Percentiles rank a stretch among this genome's conserved stretches.
phyloP scores from a whole-genome alignment of 2,797 vertebrate genomes.

The Rhinophrynus dorsalis region DNA sequence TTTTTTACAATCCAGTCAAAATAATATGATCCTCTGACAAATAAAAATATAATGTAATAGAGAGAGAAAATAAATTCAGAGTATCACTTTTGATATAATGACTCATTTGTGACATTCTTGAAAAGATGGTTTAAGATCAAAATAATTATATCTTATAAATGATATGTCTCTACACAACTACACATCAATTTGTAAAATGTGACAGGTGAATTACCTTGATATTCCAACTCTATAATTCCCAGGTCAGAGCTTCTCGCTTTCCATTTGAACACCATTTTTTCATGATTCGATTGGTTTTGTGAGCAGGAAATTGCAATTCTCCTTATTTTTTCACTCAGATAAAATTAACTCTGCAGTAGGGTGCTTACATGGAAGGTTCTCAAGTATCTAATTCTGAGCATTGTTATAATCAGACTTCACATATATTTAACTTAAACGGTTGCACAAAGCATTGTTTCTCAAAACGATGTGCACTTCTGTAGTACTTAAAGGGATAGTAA shows the following conservation, averaged over 20 bases:
- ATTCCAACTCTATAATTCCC: not conserved
- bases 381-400: too few species aligned
- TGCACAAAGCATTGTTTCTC: too few species aligned
- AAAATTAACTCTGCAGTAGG: not conserved
- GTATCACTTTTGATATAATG: not conserved
- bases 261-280: not conserved
- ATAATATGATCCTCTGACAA: too few species aligned
- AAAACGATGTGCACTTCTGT: too few species aligned
- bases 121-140: conserved; percentile 11
- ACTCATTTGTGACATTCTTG: not conserved
- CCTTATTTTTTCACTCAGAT: not conserved
- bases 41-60: too few species aligned
- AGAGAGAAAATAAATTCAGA: not conserved
- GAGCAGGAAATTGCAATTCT: not conserved
- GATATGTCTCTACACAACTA: not conserved
- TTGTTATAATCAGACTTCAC: too few species aligned
- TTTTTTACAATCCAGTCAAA: too few species aligned
- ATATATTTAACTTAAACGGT: too few species aligned
- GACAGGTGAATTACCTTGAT: conserved; percentile 31
- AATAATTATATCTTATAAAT: conserved; percentile 38
- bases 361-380: not conserved
- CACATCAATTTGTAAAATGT: conserved; percentile 10
- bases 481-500: too few species aligned
- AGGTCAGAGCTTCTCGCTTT: not conserved
- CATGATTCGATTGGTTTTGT: not conserved